Base-by-base conservation (phyloP, 1,140 invertebrate genomes). In the Hirudo medicinalis region DNA sequence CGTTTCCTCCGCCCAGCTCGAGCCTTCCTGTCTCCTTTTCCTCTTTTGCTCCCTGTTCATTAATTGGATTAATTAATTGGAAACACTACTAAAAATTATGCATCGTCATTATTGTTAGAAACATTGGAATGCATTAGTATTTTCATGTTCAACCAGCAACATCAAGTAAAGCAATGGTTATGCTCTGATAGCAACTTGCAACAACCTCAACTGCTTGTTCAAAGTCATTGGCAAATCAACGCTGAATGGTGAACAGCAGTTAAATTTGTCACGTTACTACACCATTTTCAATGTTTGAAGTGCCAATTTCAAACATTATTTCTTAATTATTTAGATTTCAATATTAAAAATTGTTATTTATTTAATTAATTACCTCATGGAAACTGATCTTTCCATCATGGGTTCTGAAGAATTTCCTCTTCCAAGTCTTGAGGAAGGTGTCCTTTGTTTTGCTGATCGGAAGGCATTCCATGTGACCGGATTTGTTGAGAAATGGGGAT, bases 341-440 rank as follows among this genome's bases (percentile, higher is more conserved):
- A 13, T 49, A 49, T 49, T 49, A 49, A 0, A 63, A 27, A 25
- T 63, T 17, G 20, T 27, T 15, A 17, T 63, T 63, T 20, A 15
- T 63, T 17, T 17, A 63, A 13, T 63, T 27, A 63, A 4, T 63
- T 27, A 71, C 85, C 79, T 85, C 84, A 78, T 82, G 86, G 75
- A 82, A 85, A 75, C 80, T 81, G 0, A 86, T 76, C 77, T 81
- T 82, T 22, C 85, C 85, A 77, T 84, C 80, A 70, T 80, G 78
- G 8, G 83, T 79, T 73, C 80, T 77, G 76, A 85, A 86, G 76
- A 83, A 86, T 70, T 83, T 78, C 71, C 81, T 78, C 75, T 85
- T 85, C 86, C 86, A 86, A 36, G 85, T 85, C 75, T 86, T 86
- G 78, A 86, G 84, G 69, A 86, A 82, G 0, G 86, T 86, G 0